These are phyloP conservation scores for Atethmia centrago DNA, from an alignment of 2,888 invertebrate species.

Conservation along the genomic window DNA sequence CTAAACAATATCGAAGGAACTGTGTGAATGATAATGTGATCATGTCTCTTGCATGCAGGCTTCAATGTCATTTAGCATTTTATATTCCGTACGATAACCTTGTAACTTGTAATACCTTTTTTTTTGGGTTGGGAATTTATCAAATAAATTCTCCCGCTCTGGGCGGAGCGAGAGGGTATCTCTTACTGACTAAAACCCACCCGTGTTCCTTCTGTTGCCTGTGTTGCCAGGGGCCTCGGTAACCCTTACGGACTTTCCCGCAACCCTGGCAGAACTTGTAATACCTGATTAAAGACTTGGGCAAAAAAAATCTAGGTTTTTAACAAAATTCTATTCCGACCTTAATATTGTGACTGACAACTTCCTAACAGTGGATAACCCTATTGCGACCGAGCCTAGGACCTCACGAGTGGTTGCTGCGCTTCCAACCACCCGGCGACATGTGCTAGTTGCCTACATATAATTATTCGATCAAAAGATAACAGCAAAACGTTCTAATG, in stretches of 20 bases:
- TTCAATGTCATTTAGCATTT: constrained; percentile 36
- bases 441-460: constrained; percentile 7
- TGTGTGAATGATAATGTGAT: constrained; percentile 49
- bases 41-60: constrained; percentile 17
- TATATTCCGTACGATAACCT: background rate
- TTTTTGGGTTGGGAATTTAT: too few relatives aligned
- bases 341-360: background rate
- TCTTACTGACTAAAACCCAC: too few relatives aligned
- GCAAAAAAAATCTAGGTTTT: background rate
- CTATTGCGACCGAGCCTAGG: background rate
- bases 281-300: background rate
- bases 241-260: too few relatives aligned
- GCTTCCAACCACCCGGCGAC: background rate
- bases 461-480: constrained; percentile 46
- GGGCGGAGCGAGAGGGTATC: too few relatives aligned
- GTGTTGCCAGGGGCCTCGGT: too few relatives aligned
- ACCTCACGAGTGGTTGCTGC: background rate
- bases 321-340: background rate
- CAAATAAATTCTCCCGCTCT: too few relatives aligned
- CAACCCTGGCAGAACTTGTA: too few relatives aligned
- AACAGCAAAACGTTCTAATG: constrained; percentile 49
- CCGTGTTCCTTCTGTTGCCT: too few relatives aligned
- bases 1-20: constrained; percentile 61
- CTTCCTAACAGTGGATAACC: background rate
- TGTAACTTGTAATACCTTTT: background rate